These are phyloP conservation scores for Anarrhichthys ocellatus DNA, from an alignment of 2,113 vertebrate species.

Conservation along the genomic window DNA sequence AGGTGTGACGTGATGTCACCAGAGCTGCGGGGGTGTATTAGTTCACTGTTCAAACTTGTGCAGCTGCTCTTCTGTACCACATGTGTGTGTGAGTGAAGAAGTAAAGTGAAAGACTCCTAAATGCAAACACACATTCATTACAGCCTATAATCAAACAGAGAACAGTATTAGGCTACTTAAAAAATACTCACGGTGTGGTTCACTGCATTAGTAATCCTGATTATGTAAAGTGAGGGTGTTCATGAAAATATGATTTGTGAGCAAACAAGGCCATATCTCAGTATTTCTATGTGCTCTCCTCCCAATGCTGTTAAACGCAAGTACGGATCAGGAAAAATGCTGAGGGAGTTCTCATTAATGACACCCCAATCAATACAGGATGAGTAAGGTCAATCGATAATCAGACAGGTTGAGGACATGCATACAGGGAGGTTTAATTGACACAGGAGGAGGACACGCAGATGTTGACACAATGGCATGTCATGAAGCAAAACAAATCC, in stretches of 20 bases:
- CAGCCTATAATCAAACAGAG: neutral
- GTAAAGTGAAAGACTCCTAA: constrained; percentile 17
- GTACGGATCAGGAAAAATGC: constrained; percentile 7
- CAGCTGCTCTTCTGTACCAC: constrained; percentile 28
- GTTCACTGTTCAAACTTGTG: constrained; percentile 53
- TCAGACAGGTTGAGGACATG: constrained; percentile 36
- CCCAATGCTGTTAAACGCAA: neutral
- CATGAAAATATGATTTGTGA: neutral
- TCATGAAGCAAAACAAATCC: constrained; percentile 50
- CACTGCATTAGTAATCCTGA: constrained; percentile 23
- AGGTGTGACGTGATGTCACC: constrained; percentile 36
- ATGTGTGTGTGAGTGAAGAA: neutral
- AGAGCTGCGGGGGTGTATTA: constrained; percentile 15
- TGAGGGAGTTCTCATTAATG: constrained; percentile 35
- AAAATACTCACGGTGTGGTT: neutral
- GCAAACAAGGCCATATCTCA: neutral
- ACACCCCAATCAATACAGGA: constrained; percentile 55
- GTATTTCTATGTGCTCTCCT: constrained; percentile 51
- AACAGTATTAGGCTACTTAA: neutral
- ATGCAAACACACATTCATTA: constrained; percentile 31
- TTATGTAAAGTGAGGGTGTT: constrained; percentile 1
- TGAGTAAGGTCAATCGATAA: constrained; percentile 59
- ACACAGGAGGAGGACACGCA: constrained; percentile 45
- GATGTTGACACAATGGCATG: constrained; percentile 43
- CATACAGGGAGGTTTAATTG: constrained; percentile 20